A percentile compares a stretch with the other conserved stretches of the same genome.
These are phyloP conservation scores for Heliornis fulica DNA, from an alignment of 2,113 vertebrate genomes.

Conservation along the genomic window DNA sequence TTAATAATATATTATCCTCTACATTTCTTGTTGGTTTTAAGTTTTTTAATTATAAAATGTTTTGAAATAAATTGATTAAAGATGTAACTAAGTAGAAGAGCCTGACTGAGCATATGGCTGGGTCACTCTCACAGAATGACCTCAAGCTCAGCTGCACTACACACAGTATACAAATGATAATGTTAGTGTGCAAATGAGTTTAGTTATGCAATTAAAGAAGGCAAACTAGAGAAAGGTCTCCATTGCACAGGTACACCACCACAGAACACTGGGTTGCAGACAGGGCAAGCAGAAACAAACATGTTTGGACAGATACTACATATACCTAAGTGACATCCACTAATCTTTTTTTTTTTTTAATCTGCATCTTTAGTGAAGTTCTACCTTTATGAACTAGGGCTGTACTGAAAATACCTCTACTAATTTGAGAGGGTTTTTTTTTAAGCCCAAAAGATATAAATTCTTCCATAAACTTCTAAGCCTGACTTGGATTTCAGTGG, in stretches of 20 bases:
- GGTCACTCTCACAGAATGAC: neutral
- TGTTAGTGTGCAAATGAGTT: neutral
- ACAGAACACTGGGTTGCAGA: neutral
- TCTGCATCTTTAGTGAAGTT: neutral
- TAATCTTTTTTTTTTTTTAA: neutral
- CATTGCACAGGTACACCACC: neutral
- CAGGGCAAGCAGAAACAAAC: neutral
- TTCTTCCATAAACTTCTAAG: neutral
- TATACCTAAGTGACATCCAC: neutral
- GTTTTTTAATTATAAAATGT: neutral
- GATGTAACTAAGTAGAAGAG: neutral
- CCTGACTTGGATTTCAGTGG: neutral
- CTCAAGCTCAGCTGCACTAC: neutral
- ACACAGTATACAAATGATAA: neutral
- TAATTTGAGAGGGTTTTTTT: neutral
- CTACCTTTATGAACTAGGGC: neutral
- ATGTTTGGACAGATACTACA: neutral
- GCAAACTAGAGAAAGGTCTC: neutral
- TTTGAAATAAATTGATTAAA: neutral
- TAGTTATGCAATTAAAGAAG: neutral
- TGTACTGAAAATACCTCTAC: neutral
- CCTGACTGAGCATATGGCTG: constrained; percentile 8
- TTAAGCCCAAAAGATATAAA: neutral
- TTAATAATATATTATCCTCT: neutral
- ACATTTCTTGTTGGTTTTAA: neutral